Evolutionary conservation across 2,888 invertebrate genomes (phyloP).

Genomic region (Endomychus coccineus): DNA sequence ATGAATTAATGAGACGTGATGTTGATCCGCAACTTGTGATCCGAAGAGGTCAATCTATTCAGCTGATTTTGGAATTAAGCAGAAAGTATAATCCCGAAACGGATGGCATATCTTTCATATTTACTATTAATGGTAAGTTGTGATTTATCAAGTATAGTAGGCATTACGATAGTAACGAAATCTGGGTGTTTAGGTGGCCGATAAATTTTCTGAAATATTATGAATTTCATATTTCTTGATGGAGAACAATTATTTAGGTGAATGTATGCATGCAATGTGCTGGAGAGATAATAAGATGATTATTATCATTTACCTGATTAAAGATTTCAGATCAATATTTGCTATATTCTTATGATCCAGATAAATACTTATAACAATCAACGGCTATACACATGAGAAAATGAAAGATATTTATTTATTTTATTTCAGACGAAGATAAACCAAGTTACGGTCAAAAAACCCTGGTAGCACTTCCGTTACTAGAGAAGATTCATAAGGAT

Average conservation of each 20-base stretch:
- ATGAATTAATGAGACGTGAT: constrained; percentile 60
- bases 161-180: constrained; percentile 1
- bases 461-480: constrained; percentile 64
- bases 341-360: too few relatives aligned
- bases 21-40: constrained; percentile 60
- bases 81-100: constrained; percentile 63
- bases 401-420: background rate
- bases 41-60: constrained; percentile 76
- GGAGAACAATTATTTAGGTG: too few relatives aligned
- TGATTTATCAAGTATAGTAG: constrained; percentile 3
- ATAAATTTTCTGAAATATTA: too few relatives aligned
- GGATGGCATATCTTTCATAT: constrained; percentile 79
- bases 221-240: too few relatives aligned
- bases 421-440: constrained; percentile 58
- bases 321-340: too few relatives aligned
- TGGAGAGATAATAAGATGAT: too few relatives aligned
- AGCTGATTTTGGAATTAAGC: constrained; percentile 62
- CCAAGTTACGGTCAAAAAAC: constrained; percentile 77
- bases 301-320: too few relatives aligned
- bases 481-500: constrained; percentile 55
- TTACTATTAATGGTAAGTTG: constrained; percentile 61
- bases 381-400: too few relatives aligned
- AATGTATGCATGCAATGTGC: too few relatives aligned
- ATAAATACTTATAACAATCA: too few relatives aligned
- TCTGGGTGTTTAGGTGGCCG: too few relatives aligned